Evolutionary conservation across 2,113 vertebrate genomes (phyloP).

Genomic region (Dicrurus megarhynchus): DNA sequence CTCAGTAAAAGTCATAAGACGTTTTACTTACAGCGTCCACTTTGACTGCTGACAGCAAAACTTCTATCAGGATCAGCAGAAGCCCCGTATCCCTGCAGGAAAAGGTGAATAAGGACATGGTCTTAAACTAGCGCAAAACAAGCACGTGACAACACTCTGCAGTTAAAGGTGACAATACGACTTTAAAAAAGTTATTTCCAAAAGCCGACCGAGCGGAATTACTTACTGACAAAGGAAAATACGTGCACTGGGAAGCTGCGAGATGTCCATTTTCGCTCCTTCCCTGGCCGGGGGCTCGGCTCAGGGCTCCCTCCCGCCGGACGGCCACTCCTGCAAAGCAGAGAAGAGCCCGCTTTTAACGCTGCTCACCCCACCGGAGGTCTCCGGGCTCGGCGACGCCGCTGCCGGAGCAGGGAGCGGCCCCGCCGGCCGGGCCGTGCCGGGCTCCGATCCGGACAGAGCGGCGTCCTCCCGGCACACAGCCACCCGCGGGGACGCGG

Average conservation of each 20-base stretch:
- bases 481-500: background rate
- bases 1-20: background rate
- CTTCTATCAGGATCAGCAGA: conserved; percentile 27
- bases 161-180: background rate
- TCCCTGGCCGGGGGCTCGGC: background rate
- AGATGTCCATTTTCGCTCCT: conserved; percentile 32
- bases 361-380: background rate
- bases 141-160: background rate
- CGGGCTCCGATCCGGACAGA: background rate
- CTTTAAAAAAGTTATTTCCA: conserved; percentile 18
- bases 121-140: background rate
- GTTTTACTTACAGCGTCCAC: conserved; percentile 51
- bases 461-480: background rate
- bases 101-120: background rate
- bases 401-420: background rate
- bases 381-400: background rate
- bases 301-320: background rate
- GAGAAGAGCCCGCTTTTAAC: background rate
- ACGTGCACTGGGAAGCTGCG: background rate
- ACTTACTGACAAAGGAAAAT: conserved; percentile 46
- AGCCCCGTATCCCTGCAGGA: conserved; percentile 16
- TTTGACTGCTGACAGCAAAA: conserved; percentile 28
- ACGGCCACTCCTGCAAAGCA: conserved; percentile 14
- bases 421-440: background rate
- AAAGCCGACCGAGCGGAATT: background rate